phyloP scores from a whole-genome alignment of 2,113 vertebrate genomes.

The Tychaedon coryphoeus region DNA sequence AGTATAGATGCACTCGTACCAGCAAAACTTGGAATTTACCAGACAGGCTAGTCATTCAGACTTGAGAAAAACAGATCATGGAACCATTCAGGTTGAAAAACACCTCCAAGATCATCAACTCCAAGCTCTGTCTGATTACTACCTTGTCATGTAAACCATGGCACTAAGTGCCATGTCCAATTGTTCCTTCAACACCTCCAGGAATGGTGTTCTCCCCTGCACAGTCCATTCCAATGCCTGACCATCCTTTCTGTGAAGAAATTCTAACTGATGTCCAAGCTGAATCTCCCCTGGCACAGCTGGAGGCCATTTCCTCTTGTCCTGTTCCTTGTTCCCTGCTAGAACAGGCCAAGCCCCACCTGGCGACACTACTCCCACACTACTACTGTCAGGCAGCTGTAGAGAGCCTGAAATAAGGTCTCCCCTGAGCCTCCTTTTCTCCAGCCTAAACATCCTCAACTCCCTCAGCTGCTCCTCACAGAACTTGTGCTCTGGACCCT shows the following conservation, averaged over 20 bases:
- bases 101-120: not conserved
- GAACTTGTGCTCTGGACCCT: not conserved
- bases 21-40: not conserved
- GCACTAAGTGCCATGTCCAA: not conserved
- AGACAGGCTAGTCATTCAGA: not conserved
- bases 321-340: fast-evolving
- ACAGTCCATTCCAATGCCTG: not conserved
- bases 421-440: not conserved
- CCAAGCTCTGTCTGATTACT: not conserved
- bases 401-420: no score
- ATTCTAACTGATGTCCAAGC: not conserved
- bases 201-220: not conserved
- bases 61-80: not conserved
- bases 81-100: not conserved
- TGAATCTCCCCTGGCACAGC: not conserved
- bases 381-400: not conserved
- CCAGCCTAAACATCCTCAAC: not conserved
- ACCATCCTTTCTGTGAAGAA: not conserved
- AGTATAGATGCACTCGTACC: not conserved
- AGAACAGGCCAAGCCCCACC: not conserved
- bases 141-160: not conserved
- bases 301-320: not conserved
- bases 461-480: not conserved
- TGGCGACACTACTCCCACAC: no score
- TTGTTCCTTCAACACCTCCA: not conserved